Base-by-base conservation (phyloP, 1,140 invertebrate species). In the Platyura marginata region DNA sequence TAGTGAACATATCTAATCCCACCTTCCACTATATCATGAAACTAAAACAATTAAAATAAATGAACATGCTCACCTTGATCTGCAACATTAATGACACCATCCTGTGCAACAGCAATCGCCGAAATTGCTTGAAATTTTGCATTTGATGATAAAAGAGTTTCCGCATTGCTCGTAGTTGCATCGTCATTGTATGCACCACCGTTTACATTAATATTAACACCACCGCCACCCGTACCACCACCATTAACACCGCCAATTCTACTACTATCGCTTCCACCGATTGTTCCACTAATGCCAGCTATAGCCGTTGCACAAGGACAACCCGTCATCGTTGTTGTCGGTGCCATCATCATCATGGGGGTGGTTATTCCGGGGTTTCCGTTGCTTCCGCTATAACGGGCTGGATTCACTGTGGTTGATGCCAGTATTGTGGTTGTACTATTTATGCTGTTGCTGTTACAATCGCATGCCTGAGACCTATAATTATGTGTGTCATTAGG, bases 61-160 rank as follows among this genome's bases (percentile, higher is more conserved):
- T n/a, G n/a, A n/a, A n/a, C n/a, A n/a, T n/a, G n/a, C 25, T 69
- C 72, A 58, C 81, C 88, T 70, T 94, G 91, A 64, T 97, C 93
- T 15, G 90, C 87, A 21, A 96, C 79, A 62, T 95, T 88, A 3
- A 97, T 65, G 21, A 92, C 81, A 1, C 90, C 89, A 60, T 95
- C 90, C 29, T 91, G 90, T 11, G 90, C 87, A 2, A 95, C 87
- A 2, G 89, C 81, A 6, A 97, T 71, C 3, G 90, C 88, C 5
- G 89, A 92, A 57, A 94, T 87, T 1, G 88, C 79, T 47, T 84
- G 85, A 56, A 94, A 83, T 49, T 83, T 81, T 1, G 88, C 85
- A 53, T 91, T 91, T 0, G 86, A 86, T 0, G 89, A 90, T 2
- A 93, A 64, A 9, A 91, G 67, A 11, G 88, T 86, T 59, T 86